Conservation (phyloP, 2,888 invertebrate genomes). For the Exephanes ischioxanthus region DNA sequence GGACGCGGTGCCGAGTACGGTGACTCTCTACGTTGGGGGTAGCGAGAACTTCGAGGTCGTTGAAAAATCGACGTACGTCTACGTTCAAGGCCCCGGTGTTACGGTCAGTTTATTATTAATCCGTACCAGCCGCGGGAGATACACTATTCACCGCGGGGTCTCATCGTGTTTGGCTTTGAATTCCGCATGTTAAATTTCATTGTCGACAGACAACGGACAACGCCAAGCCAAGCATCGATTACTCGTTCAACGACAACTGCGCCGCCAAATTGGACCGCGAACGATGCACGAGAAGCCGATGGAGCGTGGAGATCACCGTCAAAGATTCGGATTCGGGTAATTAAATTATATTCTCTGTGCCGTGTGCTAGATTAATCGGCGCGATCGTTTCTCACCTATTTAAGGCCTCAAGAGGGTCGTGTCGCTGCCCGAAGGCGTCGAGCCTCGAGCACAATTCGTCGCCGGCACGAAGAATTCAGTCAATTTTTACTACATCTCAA, state of each 20-base stretch:
- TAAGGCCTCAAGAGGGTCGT: constrained; percentile 80
- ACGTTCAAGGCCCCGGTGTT: constrained; percentile 71
- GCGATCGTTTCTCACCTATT: neutral
- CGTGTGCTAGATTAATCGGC: no score
- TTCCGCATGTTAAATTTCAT: constrained; percentile 26
- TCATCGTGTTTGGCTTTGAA: neutral
- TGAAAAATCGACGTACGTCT: constrained; percentile 78
- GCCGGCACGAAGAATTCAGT: constrained; percentile 90
- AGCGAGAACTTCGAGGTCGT: constrained; percentile 69
- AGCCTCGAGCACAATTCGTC: constrained; percentile 88
- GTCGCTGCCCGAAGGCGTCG: constrained; percentile 86
- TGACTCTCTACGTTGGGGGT: constrained; percentile 76
- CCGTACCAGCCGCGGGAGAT: neutral
- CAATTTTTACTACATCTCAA: constrained; percentile 89
- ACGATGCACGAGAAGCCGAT: constrained; percentile 88
- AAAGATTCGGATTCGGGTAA: constrained; percentile 89
- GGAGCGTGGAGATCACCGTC: constrained; percentile 90
- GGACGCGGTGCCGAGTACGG: constrained; percentile 72
- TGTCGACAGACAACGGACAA: constrained; percentile 84
- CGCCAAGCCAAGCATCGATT: constrained; percentile 87
- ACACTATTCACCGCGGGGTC: neutral
- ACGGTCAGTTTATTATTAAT: constrained; percentile 65
- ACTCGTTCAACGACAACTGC: constrained; percentile 88
- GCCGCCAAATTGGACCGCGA: constrained; percentile 86
- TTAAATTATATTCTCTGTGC: constrained; percentile 18